Conservation (phyloP, 2,113 vertebrate species). For the Burhinus bistriatus region DNA sequence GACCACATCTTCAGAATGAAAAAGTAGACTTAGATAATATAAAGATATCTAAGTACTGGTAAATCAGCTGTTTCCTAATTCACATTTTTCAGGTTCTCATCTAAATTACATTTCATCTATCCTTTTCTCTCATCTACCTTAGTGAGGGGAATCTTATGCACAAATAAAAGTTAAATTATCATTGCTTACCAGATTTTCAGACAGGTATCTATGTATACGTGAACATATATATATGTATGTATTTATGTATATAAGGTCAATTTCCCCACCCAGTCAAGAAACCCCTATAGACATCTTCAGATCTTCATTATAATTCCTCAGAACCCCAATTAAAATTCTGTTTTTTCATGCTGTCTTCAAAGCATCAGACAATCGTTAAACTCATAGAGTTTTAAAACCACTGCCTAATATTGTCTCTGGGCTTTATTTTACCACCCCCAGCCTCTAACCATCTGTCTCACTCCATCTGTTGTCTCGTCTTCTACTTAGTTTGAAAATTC, state of each 20-base stretch:
- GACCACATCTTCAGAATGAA: not conserved
- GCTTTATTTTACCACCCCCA: slow-evolving; percentile 20
- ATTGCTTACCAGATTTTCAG: not conserved
- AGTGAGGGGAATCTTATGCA: not conserved
- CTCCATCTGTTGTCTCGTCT: slow-evolving; percentile 41
- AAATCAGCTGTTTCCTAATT: not conserved
- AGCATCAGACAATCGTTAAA: not conserved
- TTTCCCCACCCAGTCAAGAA: not conserved
- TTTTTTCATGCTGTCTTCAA: not conserved
- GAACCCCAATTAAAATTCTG: not conserved
- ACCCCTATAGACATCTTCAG: not conserved
- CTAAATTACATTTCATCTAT: not conserved
- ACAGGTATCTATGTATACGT: not conserved
- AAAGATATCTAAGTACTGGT: not conserved
- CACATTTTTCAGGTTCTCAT: not conserved
- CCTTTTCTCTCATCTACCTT: not conserved
- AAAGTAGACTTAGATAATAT: not conserved
- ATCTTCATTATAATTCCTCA: not conserved
- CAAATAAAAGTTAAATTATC: not conserved
- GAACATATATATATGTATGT: not conserved
- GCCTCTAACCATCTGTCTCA: slow-evolving; percentile 42
- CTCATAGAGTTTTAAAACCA: slow-evolving; percentile 16
- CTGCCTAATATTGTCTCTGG: slow-evolving; percentile 29
- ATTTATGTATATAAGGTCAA: not conserved
- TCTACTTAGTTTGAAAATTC: slow-evolving; percentile 31